Base-by-base conservation (phyloP, 2,888 invertebrate genomes). In the Eudemis profundana region DNA sequence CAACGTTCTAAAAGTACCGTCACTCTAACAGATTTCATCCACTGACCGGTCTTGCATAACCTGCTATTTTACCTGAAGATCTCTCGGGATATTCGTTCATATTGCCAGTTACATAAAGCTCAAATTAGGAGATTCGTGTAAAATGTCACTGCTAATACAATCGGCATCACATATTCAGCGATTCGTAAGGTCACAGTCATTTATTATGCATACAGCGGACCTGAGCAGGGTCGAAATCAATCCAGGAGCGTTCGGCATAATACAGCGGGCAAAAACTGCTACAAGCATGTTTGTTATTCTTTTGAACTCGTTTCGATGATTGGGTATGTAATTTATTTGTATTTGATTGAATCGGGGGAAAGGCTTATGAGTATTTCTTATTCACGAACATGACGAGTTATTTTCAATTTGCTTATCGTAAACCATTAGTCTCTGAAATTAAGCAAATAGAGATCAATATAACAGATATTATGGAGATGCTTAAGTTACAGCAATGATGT, bases 191-290 rank as follows among this genome's bases (percentile, higher is more conserved):
- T 85, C 84, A 80, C 80, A 46, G 51, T 29, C 46, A 87, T 87
- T 78, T 82, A 81, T 87, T 85, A 87, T 87, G 86, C 86, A 87
- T 86, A 78, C 78, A 71, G 68, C 72, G 78, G 82, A 82, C 80
- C 82, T 81, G 79, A 74, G 77, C 80, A 75, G 74, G 77, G 80
- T 83, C 80, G 73, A 80, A 86, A 87, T 86, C 87, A 87, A 87
- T 86, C 85, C 81, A 74, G 75, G 75, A 81, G 79, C 79, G 78
- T 75, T 81, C 74, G 76, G 79, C 76, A 79, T 82, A 83, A 82
- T 83, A 64, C 64, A 36, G 40, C 64, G 36, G 44, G 57, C 64
- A 64, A 57, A 63, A 64, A 64, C 57, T 59, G 50, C 63, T 29
- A 64, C 57, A 64, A 57, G 4, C 64, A 40, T 67, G 60, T 67